Base-by-base conservation (phyloP, 2,113 vertebrate genomes). In the Naja naja region DNA sequence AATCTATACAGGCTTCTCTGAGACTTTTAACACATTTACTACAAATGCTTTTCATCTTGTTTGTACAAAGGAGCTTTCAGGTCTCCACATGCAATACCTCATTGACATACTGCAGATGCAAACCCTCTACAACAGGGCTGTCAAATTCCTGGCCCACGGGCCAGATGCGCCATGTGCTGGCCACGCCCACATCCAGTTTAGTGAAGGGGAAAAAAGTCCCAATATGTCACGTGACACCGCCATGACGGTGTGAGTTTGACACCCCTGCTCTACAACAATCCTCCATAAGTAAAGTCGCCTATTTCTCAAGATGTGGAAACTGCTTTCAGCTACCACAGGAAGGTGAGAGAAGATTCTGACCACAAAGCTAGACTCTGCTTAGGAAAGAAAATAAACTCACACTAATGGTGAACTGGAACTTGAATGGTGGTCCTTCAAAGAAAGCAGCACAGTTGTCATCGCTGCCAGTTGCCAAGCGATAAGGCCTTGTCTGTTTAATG, bases 361-460 rank as follows among this genome's bases (percentile, higher is more conserved):
- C 88, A 55, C 43, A 54, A 60, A 93, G 2, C 11, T 47, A 85
- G 34, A n/a, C 34, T 60, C 47, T 5, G 94, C 30, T 89, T 34
- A 12, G 25, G 55, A 22, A 49, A 3, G 14, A 39, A 49, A 47
- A 88, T 14, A 89, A 88, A 98, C 99, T 98, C 93, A 99, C 99
- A 0, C 95, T 97, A 1, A 98, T 91, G 39, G 99, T 98, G 97
- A 98, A 98, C 96, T 99, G 98, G 97, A 99, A 99, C 95, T 99
- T 99, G 97, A 99, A 99, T 0, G 99, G 99, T 0, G 99, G 99
- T 55, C 99, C 99, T 97, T 99, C 99, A 2, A 98, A 99, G 98
- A 99, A 99, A 1, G 98, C 98, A 0, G 96, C 97, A 10, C 96
- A 97, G 96, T 98, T 98, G 96, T 99, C 99, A 5, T 99, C 99